Evolutionary conservation across 92 coral and sea anemone genomes (phyloP), one percentile per base, ranked within the genome.

Genomic region (Chrysogorgia sp.): DNA sequence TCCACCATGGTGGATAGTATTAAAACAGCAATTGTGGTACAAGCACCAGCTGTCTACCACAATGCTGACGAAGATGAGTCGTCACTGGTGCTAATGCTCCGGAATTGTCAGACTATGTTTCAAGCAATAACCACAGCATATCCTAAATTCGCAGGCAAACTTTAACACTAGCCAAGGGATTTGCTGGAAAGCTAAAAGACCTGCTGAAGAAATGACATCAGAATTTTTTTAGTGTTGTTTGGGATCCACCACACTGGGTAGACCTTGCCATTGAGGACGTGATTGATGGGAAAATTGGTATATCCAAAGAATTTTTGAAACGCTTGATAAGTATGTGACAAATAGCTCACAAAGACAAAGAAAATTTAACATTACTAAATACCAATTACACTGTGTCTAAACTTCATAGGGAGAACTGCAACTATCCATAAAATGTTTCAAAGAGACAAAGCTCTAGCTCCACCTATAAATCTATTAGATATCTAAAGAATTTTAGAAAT

Each of bases 171-270:
- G 74, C 74, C 26, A 41, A 41, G 29, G 55, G 53, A 48, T 67
- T 64, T n/a, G 71, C 43, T 32, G 49, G 35, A 64, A 64, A 24
- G 22, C 49, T 64, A 32, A 64, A n/a, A 15, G 24, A 40, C 29
- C 55, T 67, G 25, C 26, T 21, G 74, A 67, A 67, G 56, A 67
- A 67, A 23, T 8, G 21, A 37, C 52, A 3, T 34, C 26, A 41
- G 21, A 48, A 37, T 7, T 67, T 67, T n/a, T 41, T 37, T 10
- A 9, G 49, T 40, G 74, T 67, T n/a, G 34, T 67, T 13, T 43
- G 58, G 74, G 74, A 66, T 26, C 74, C 74, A 30, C 74, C 74
- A 30, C 74, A 66, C 53, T 68, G 58, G 58, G 50, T 41, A 26
- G 43, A 48, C 43, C 34, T 68, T 40, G 58, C 59, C 2, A 47